phyloP scores from a whole-genome alignment of 2,113 vertebrate species.

The Noctilio leporinus region DNA sequence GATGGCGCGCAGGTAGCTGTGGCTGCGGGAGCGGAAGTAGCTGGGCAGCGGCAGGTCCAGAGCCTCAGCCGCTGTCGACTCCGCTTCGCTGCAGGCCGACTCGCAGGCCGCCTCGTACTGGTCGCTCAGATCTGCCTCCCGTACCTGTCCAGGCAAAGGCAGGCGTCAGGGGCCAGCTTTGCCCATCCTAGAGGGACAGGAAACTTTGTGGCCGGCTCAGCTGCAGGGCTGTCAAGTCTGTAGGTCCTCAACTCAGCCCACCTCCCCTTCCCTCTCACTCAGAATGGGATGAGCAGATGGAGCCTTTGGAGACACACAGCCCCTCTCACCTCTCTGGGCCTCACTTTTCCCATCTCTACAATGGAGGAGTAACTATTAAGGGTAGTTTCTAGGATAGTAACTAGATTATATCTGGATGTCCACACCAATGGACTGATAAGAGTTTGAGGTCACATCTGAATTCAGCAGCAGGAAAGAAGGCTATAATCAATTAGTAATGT shows the following conservation, averaged over 20 bases:
- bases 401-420: not conserved
- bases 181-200: not conserved
- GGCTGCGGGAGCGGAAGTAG: slow-evolving; percentile 98
- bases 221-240: not conserved
- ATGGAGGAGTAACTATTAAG: not conserved
- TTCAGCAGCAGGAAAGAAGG: not conserved
- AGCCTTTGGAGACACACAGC: not conserved
- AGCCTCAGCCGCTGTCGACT: slow-evolving; percentile 87
- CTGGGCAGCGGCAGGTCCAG: slow-evolving; percentile 93
- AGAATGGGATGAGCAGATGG: not conserved
- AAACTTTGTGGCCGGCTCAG: not conserved
- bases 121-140: slow-evolving; percentile 89
- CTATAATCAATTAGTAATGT: not conserved
- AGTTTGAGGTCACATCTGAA: not conserved
- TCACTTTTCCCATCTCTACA: not conserved
- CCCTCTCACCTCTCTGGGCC: not conserved
- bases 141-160: slow-evolving; percentile 79
- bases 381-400: not conserved
- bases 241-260: not conserved
- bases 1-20: slow-evolving; percentile 99
- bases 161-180: slow-evolving; percentile 19
- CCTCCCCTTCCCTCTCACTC: not conserved
- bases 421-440: not conserved
- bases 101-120: slow-evolving; percentile 91
- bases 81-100: slow-evolving; percentile 91